phyloP scores from a whole-genome alignment of 2,888 invertebrate species.

The Dolomedes plantarius region DNA sequence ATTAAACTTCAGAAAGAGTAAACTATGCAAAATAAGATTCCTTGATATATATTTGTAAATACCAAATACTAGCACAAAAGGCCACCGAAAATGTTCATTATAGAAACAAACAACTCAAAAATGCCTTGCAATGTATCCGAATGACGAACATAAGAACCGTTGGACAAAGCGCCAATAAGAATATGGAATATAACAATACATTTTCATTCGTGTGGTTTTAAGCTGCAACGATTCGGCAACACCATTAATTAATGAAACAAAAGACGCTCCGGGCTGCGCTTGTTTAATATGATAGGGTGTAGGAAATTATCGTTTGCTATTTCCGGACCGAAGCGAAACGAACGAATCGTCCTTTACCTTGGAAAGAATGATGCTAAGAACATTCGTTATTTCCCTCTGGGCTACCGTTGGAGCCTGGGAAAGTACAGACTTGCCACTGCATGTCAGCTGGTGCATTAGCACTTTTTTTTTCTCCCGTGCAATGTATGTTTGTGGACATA shows the following conservation, averaged over 20 bases:
- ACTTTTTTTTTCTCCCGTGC: no score
- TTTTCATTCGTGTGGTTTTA: not conserved
- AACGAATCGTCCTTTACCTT: constrained; percentile 64
- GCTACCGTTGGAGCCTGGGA: constrained; percentile 37
- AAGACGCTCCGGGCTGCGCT: not conserved
- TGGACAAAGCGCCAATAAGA: not conserved
- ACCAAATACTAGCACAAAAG: no score
- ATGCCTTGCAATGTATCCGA: not conserved
- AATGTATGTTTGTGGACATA: not conserved
- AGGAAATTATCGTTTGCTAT: constrained; percentile 36
- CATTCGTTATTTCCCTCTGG: constrained; percentile 35
- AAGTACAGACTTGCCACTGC: constrained; percentile 22
- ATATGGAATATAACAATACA: not conserved
- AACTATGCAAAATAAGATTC: no score
- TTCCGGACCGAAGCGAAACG: constrained; percentile 42
- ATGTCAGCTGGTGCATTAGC: constrained; percentile 34
- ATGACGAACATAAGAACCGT: not conserved
- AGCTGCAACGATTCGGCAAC: not conserved
- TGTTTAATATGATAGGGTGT: not conserved
- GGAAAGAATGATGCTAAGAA: constrained; percentile 43
- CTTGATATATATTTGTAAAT: no score
- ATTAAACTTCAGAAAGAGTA: no score
- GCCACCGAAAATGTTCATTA: not conserved
- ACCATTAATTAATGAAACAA: not conserved
- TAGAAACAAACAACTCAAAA: not conserved